Conservation (phyloP, 2,888 invertebrate species). For the Trachelus tabidus region DNA sequence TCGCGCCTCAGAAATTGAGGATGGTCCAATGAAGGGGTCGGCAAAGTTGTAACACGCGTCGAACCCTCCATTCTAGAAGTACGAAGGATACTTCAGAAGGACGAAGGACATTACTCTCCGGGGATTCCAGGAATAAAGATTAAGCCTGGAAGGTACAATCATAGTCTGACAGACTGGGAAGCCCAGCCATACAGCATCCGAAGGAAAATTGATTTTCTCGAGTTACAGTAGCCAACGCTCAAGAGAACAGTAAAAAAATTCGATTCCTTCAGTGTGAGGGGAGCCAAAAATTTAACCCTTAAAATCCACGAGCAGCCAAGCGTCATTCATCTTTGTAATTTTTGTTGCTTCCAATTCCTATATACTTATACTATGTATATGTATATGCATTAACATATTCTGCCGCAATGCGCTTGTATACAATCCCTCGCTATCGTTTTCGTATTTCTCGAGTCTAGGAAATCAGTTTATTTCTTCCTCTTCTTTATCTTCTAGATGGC, state of each 20-base stretch:
- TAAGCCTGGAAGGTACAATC: not conserved
- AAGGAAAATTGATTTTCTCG: not conserved
- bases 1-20: slow-evolving; percentile 23
- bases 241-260: not conserved
- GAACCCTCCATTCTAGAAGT: slow-evolving; percentile 22
- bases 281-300: not conserved
- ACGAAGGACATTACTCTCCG: not conserved
- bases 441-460: not conserved
- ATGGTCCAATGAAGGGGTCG: not conserved
- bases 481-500: not conserved
- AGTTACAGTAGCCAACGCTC: not conserved
- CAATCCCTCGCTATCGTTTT: not conserved
- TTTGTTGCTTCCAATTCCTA: not conserved
- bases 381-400: not conserved
- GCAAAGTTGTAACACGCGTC: slow-evolving; percentile 21
- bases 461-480: not conserved
- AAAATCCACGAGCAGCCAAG: not conserved
- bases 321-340: not conserved
- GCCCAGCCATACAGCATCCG: not conserved
- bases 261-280: not conserved
- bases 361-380: not conserved
- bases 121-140: not conserved
- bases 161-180: not conserved
- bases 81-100: not conserved
- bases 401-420: not conserved